Conservation (phyloP, 2,888 invertebrate genomes). For the Nomada flava region DNA sequence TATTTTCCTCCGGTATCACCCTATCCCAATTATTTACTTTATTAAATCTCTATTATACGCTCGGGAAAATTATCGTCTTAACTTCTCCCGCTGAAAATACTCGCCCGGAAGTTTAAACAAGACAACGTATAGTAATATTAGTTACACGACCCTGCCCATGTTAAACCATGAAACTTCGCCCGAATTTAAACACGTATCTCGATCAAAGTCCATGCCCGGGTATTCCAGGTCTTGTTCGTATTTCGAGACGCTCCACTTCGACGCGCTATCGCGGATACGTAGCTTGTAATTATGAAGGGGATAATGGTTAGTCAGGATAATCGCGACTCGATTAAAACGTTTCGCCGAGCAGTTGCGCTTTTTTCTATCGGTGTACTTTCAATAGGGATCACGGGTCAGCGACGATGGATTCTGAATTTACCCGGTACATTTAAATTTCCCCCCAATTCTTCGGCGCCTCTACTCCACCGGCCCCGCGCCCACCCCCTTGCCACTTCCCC, state of each 20-base stretch:
- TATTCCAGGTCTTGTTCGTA: not conserved
- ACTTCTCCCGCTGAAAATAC: no score
- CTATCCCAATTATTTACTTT: no score
- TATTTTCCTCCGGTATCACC: no score
- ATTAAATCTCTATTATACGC: no score
- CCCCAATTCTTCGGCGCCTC: conserved; percentile 35
- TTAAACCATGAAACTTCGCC: not conserved
- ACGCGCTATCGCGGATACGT: not conserved
- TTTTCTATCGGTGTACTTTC: conserved; percentile 30
- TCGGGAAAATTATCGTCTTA: no score
- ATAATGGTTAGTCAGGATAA: not conserved
- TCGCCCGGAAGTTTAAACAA: not conserved
- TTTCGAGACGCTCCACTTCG: no score
- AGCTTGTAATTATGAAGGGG: not conserved
- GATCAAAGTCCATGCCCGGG: not conserved
- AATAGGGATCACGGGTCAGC: conserved; percentile 16
- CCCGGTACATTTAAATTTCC: conserved; percentile 42
- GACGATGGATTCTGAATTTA: conserved; percentile 40
- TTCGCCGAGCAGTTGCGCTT: not conserved
- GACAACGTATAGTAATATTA: no score
- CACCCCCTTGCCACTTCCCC: no score
- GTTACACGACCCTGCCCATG: not conserved
- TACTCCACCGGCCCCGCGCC: not conserved
- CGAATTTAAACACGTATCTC: no score
- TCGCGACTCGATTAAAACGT: conserved; percentile 1